Base-by-base conservation (phyloP, 1,140 invertebrate genomes). In the Rhizoglyphus robini region DNA sequence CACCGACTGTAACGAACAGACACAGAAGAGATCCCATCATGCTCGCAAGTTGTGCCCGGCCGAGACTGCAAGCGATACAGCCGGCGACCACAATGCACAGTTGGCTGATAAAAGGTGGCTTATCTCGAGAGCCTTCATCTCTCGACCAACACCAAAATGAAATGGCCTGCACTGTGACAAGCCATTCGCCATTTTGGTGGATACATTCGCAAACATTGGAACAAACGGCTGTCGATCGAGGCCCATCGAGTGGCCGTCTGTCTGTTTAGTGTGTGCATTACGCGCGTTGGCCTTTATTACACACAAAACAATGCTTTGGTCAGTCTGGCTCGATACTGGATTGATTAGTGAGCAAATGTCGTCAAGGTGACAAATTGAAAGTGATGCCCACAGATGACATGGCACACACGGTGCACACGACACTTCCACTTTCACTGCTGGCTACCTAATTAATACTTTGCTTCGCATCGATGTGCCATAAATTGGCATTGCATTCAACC, bases 151-250 rank as follows among this genome's bases (percentile, higher is more conserved):
- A 54, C 23, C 51, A 25, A n/a, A 5, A 54, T 32, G 20, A 8
- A 54, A n/a, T n/a, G n/a, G n/a, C n/a, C n/a, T n/a, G n/a, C n/a
- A n/a, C n/a, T 54, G 15, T 54, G 8, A 25, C 8, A 20, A 20
- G 51, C 23, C 8, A 8, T 54, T 32, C 23, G 51, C 51, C 51
- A 54, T 32, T 54, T 54, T 25, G 51, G 8, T 54, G 31, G 51
- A 54, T 54, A 54, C 51, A 32, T 54, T 54, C 51, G 51, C 51
- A 54, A 54, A 54, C 51, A 54, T 46, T 46, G 41, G 41, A 46
- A 54, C 8, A 54, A 54, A 54, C 51, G 51, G 51, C 51, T 54
- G 51, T 54, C 8, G 51, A 54, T 54, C 31, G 8, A 54, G 8
- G 5, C 15, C 8, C 51, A 54, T 54, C 51, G 51, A 54, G 51